Evolutionary conservation across 2,113 vertebrate species (phyloP), one percentile per base, ranked within the genome.

Genomic region (Hippocampus guttulatus): DNA sequence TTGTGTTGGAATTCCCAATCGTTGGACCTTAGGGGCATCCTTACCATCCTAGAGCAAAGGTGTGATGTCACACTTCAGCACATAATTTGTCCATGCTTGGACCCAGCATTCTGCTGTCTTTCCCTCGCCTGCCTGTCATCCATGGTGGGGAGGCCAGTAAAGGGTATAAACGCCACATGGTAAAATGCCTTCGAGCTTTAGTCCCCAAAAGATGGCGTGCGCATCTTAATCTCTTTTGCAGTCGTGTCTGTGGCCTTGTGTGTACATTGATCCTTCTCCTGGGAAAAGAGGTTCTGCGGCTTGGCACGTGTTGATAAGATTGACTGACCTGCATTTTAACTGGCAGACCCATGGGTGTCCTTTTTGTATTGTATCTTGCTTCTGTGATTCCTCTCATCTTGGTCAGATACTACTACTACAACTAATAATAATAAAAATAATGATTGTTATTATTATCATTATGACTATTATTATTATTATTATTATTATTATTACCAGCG

Each of bases 221-320:
- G 63, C 71, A 58, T 73, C 12, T 57, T 23, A 67, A 77, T 78
- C 71, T 47, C 47, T 8, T 71, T 72, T 47, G 70, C 66, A 33
- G 4, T 25, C 27, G 12, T 20, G 61, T 68, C 64, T n/a, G 16
- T 41, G 63, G 78, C 57, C 57, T 76, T 8, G 5, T 49, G 63
- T 30, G 64, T 25, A 25, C 21, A 61, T 61, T 61, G 58, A 61
- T 64, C 51, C 15, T 25, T 0, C 63, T 68, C 47, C 63, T 57
- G 81, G 69, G 73, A 78, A 38, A 63, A 45, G 58, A 68, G 64
- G 52, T 40, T 70, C 75, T 70, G 64, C 69, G 70, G 72, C 55
- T 47, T 68, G 70, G 41, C 66, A 67, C 75, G 63, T 25, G 66
- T 70, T 68, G 76, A 64, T 75, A 74, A 63, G 47, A 70, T 38